Conservation (phyloP, 2,797 vertebrate genomes). For the Hyperoplus immaculatus region DNA sequence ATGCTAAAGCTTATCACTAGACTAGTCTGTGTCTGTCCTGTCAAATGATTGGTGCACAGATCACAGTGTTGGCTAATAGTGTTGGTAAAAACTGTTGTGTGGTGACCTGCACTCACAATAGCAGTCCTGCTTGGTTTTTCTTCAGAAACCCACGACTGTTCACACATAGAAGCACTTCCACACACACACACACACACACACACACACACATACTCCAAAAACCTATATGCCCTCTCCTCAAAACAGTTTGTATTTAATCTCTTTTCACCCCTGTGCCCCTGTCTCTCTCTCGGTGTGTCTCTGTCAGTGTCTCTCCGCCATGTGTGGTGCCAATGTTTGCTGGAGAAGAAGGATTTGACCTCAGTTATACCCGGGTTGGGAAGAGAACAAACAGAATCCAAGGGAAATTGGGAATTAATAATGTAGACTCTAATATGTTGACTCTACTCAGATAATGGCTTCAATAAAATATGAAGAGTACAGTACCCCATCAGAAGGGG, state of each 20-base stretch:
- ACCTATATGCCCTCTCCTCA: conserved; percentile 15
- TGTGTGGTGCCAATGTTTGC: conserved; percentile 47
- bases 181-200: neutral
- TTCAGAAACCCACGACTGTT: conserved; percentile 1
- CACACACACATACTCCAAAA: neutral
- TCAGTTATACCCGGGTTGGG: conserved; percentile 39
- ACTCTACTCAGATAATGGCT: conserved; percentile 76
- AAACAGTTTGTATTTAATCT: conserved; percentile 40
- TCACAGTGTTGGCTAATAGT: too few species aligned
- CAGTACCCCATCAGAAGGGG: conserved; percentile 41
- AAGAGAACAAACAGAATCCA: conserved; percentile 72
- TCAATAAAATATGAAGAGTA: conserved; percentile 80
- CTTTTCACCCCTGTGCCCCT: conserved; percentile 5
- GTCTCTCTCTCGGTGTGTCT: neutral
- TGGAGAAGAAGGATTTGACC: conserved; percentile 61
- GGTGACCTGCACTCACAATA: neutral
- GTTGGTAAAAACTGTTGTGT: neutral
- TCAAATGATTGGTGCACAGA: too few species aligned
- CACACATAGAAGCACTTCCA: neutral
- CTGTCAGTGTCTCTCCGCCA: conserved; percentile 39
- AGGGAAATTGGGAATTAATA: conserved; percentile 82
- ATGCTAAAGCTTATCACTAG: too few species aligned
- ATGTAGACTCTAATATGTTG: conserved; percentile 82
- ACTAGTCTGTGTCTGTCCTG: too few species aligned
- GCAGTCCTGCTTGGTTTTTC: neutral